phyloP scores from a whole-genome alignment of 2,113 vertebrate species.

The Toxostoma redivivum region DNA sequence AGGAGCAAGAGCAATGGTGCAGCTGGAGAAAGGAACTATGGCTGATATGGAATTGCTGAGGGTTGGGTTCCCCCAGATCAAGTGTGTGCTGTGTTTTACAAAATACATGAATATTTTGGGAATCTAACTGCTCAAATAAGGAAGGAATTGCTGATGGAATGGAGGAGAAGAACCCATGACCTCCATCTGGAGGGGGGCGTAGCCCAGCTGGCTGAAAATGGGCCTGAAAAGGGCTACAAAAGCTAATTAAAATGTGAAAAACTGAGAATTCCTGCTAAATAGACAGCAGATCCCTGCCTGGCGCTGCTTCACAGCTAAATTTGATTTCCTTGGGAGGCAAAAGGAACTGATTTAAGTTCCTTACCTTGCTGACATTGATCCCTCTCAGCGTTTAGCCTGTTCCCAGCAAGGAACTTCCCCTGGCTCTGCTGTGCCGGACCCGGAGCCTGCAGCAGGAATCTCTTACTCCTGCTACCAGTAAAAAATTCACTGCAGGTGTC shows the following conservation, averaged over 20 bases:
- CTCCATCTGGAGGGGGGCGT: background rate
- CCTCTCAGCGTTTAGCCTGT: background rate
- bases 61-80: background rate
- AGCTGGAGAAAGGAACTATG: background rate
- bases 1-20: background rate
- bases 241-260: slow-evolving; percentile 58
- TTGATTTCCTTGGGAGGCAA: slow-evolving; percentile 13
- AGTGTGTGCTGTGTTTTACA: background rate
- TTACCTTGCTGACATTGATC: slow-evolving; percentile 35
- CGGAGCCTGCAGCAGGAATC: background rate
- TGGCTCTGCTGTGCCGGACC: background rate
- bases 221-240: background rate
- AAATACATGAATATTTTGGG: background rate
- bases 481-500: slow-evolving; percentile 26
- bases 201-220: slow-evolving; percentile 26
- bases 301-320: slow-evolving; percentile 26
- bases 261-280: slow-evolving; percentile 34
- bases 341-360: slow-evolving; percentile 42
- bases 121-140: background rate
- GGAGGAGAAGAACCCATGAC: background rate
- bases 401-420: background rate
- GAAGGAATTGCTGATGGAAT: background rate
- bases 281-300: slow-evolving; percentile 42
- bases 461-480: background rate
- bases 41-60: fast-evolving